phyloP scores from a whole-genome alignment of 2,113 vertebrate genomes.

The Ictalurus punctatus region DNA sequence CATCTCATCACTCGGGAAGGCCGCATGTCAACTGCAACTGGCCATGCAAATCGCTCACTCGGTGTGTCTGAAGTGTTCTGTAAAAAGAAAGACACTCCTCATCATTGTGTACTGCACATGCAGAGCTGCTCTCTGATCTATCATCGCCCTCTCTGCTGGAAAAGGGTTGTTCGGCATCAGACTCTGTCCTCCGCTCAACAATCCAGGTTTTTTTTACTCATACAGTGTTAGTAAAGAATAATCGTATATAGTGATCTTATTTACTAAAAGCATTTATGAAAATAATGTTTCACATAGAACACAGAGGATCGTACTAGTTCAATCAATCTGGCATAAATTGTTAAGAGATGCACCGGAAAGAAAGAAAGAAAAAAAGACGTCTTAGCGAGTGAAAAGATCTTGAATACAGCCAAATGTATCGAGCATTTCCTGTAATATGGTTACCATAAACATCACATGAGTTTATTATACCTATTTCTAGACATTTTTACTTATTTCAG shows the following conservation, averaged over 20 bases:
- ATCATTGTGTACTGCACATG: constrained; percentile 16
- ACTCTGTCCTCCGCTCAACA: background rate
- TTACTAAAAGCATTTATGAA: background rate
- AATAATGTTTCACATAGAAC: background rate
- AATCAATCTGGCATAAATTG: background rate
- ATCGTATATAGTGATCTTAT: background rate
- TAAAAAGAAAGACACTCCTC: constrained; percentile 25
- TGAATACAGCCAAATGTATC: background rate
- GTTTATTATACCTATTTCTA: too few species aligned
- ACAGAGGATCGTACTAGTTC: background rate
- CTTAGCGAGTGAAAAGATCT: background rate
- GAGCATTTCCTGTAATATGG: background rate
- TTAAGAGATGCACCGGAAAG: too few species aligned
- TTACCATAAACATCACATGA: too few species aligned
- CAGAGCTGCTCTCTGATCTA: constrained; percentile 50
- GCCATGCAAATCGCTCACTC: constrained; percentile 41
- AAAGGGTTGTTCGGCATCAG: background rate
- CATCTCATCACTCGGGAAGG: background rate
- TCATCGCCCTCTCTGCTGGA: constrained; percentile 49
- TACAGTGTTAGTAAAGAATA: too few species aligned
- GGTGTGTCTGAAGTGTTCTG: constrained; percentile 37
- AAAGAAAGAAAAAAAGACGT: background rate
- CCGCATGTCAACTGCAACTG: constrained; percentile 51
- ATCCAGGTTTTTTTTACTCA: background rate
- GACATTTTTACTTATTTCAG: background rate